Evolutionary conservation across 2,888 invertebrate genomes (phyloP), one percentile per base, ranked within the genome.

Genomic region (Acrocera orbiculus): DNA sequence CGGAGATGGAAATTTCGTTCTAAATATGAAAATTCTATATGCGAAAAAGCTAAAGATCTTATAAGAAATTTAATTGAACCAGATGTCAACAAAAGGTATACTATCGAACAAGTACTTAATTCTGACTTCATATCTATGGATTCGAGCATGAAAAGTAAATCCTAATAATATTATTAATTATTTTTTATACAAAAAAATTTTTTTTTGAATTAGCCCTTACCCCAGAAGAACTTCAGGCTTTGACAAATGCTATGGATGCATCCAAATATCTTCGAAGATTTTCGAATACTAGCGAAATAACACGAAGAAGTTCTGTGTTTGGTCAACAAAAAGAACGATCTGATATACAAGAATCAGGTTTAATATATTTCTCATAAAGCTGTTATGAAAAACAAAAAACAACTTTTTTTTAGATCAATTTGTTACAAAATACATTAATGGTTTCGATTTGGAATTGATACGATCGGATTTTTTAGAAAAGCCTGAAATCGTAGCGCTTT

Each of bases 81-180:
- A 1, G 73, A 80, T 39, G 61, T 69, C 0, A 56, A 56, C 29
- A 64, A 63, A 40, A 64, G 83, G 5, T 70, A 68, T 46, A 62
- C 61, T 19, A 62, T 76, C 11, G 64, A 63, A 4, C 58, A 62
- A 45, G 51, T 72, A 19, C 51, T 74, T 16, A 58, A 46, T 32
- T 66, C 69, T 7, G 70, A 71, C 20, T 78, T 76, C 76, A 65
- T 78, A 36, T 56, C 60, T 3, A 71, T 75, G 71, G 76, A 78
- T 53, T 53, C 67, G 0, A 56, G 70, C 35, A 61, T 76, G 23
- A 52, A 53, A 19, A 61, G 66, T 66, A 40, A 22, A 3, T 32
- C 3, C 15, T 11, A 6, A 24, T n/a, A 22, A n/a, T 42, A 47
- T 14, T 16, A 8, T 10, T 46, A 33, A 27, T n/a, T 20, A 11